Base-by-base conservation (phyloP, 2,113 vertebrate genomes). In the Lucifuga dentata region DNA sequence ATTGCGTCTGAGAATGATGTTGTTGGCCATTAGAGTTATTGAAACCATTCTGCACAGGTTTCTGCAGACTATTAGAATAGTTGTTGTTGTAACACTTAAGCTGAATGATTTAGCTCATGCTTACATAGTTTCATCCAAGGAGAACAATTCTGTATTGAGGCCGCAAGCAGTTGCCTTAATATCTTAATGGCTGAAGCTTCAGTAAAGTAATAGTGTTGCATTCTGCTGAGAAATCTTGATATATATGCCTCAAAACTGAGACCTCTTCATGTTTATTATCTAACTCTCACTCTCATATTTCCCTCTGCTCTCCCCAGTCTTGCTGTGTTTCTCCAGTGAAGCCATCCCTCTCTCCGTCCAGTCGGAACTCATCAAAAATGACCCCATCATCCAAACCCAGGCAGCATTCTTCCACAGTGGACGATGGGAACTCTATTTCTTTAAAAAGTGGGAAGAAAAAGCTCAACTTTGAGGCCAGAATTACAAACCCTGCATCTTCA, bases 21-120 rank as follows among this genome's bases (percentile, higher is more conserved):
- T 94, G 90, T 87, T 69, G 77, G 83, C 88, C 85, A 89, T 93
- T 93, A 90, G 80, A 91, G 80, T 92, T 92, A 91, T 92, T 91
- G 87, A 80, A 90, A 89, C 85, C 73, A 90, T 93, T 90, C 87
- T 88, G 85, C 81, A 78, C 85, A 89, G 86, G 84, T 90, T 85
- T 74, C 70, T 82, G 82, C 51, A 15, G 75, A 57, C 73, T 68
- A 52, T 3, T 5, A 64, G 82, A 64, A 74, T 78, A 51, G 78
- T 55, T 81, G 84, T 84, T 88, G 78, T 80, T 85, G 55, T 67
- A 83, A 84, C 83, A 80, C 81, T 88, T 82, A 83, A 84, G 81
- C 78, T 72, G 72, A 83, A 81, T 88, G 41, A 70, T 82, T 91
- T 86, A 89, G 71, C 74, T 68, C 68, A 86, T 81, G 68, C 73